A percentile compares a stretch with the other conserved stretches of the same genome.
phyloP scores from a whole-genome alignment of 2,888 invertebrate species.

The Blastobasis adustella region DNA sequence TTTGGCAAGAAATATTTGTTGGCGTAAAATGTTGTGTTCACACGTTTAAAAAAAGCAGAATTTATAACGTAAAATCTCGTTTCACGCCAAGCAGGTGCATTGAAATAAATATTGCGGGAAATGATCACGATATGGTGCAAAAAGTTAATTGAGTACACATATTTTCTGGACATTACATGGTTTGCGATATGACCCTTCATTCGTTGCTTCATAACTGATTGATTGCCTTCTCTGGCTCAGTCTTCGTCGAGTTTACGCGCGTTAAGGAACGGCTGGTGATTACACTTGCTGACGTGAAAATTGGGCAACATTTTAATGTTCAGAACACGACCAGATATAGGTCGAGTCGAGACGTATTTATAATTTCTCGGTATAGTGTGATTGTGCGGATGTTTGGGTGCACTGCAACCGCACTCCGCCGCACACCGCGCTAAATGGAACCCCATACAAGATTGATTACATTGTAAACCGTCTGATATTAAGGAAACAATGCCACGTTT shows the following conservation, averaged over 20 bases:
- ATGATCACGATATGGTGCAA: conserved; percentile 14
- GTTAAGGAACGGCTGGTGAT: conserved; percentile 21
- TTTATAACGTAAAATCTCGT: conserved; percentile 1
- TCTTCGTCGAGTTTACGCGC: conserved; percentile 35
- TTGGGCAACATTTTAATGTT: conserved; percentile 60
- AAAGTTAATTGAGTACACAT: conserved; percentile 16
- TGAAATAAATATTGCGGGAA: too few species aligned
- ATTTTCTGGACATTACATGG: not conserved
- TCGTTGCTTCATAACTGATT: conserved; percentile 21
- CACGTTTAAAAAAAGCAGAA: not conserved
- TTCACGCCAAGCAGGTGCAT: conserved; percentile 9
- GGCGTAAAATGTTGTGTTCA: too few species aligned
- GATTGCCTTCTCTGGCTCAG: conserved; percentile 16
- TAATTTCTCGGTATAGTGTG: conserved; percentile 59
- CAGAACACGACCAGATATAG: conserved; percentile 55
- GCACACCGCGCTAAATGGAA: conserved; percentile 36
- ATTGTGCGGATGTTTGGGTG: conserved; percentile 57
- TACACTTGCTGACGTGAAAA: conserved; percentile 42
- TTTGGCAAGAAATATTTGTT: too few species aligned
- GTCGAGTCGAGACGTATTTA: conserved; percentile 50
- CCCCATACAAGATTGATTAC: conserved; percentile 39
- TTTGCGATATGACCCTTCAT: not conserved
- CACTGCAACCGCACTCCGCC: conserved; percentile 37
- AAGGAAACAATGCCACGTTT: conserved; percentile 19
- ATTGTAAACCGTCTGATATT: conserved; percentile 35